These are phyloP conservation scores for Caenorhabditis japonica DNA, from an alignment of 2,888 invertebrate species.

Conservation along the genomic window DNA sequence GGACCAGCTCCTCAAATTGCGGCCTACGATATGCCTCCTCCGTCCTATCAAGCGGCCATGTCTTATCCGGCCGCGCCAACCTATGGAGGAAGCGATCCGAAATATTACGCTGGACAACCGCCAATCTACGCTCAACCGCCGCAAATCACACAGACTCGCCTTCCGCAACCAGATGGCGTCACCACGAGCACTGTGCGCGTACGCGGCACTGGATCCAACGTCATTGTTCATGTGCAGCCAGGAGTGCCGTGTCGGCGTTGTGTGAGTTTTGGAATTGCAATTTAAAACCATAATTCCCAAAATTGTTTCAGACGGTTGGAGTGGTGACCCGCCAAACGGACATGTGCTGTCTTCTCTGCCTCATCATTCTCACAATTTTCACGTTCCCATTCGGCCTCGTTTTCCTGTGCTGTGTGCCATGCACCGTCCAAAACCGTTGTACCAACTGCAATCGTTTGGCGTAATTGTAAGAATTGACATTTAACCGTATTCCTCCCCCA, in stretches of 20 bases:
- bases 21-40: slow-evolving; percentile 46
- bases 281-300: no score
- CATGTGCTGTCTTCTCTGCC: slow-evolving; percentile 71
- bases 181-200: slow-evolving; percentile 18
- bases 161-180: slow-evolving; percentile 44
- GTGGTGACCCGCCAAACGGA: slow-evolving; percentile 70
- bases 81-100: slow-evolving; percentile 44
- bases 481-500: background rate
- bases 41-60: slow-evolving; percentile 56
- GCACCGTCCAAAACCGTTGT: slow-evolving; percentile 66
- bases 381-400: slow-evolving; percentile 75
- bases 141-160: slow-evolving; percentile 48
- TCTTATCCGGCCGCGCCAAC: slow-evolving; percentile 57
- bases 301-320: slow-evolving; percentile 51
- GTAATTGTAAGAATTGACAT: slow-evolving; percentile 16
- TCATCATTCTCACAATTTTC: slow-evolving; percentile 73
- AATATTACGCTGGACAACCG: slow-evolving; percentile 39
- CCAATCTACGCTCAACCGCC: slow-evolving; percentile 52
- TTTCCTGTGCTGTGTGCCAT: slow-evolving; percentile 73
- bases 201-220: slow-evolving; percentile 34
- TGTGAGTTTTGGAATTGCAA: no score
- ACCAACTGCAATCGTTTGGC: slow-evolving; percentile 55
- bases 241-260: slow-evolving; percentile 54
- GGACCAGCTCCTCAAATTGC: slow-evolving; percentile 36
- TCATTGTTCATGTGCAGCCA: slow-evolving; percentile 49